Percentiles rank a stretch among this genome's conserved stretches.
phyloP scores from a whole-genome alignment of 2,888 invertebrate genomes.

The Euzetes globulus region DNA sequence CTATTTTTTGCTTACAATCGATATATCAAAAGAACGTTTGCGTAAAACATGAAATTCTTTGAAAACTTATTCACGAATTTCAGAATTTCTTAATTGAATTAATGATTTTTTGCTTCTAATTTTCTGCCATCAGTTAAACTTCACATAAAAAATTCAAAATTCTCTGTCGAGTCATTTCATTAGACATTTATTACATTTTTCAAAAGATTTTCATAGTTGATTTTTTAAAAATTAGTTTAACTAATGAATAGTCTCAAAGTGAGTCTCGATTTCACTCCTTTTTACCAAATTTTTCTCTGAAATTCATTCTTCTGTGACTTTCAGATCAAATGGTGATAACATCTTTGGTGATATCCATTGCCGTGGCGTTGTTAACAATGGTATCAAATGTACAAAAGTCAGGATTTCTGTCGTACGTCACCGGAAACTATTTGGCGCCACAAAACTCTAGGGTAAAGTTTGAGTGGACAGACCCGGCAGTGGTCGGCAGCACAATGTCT shows the following conservation, averaged over 20 bases:
- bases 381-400: conserved; percentile 81
- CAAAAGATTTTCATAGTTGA: not conserved
- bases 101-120: no score
- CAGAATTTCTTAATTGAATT: no score
- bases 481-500: conserved; percentile 83
- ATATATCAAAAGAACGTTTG: not conserved
- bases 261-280: no score
- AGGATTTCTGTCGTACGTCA: conserved; percentile 79
- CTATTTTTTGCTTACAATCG: not conserved
- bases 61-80: no score
- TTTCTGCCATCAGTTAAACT: no score
- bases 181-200: no score
- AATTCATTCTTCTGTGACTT: not conserved
- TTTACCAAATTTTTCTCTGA: no score
- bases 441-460: conserved; percentile 78
- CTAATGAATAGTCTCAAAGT: no score
- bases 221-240: not conserved
- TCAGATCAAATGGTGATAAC: conserved; percentile 6
- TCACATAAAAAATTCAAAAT: no score
- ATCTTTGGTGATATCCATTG: conserved; percentile 76
- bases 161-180: no score
- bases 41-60: no score
- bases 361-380: conserved; percentile 72
- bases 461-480: conserved; percentile 82
- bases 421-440: conserved; percentile 79